Evolutionary conservation across 2,888 invertebrate genomes (phyloP).

Genomic region (Epinotia nisella): DNA sequence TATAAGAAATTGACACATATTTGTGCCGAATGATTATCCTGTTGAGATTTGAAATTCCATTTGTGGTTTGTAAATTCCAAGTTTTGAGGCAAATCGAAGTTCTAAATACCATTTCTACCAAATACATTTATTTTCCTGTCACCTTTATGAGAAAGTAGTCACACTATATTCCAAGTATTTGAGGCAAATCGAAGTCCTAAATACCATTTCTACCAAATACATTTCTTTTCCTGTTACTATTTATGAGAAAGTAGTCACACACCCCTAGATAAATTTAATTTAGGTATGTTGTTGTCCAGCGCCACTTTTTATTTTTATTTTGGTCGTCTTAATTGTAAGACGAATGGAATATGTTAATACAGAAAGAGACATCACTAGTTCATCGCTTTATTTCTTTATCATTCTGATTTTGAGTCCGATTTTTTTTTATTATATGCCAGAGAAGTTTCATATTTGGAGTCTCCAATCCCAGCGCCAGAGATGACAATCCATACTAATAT

Average conservation of each 20-base stretch:
- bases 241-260: not conserved
- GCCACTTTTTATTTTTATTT: not conserved
- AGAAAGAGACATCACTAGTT: not conserved
- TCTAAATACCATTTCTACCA: conserved; percentile 12
- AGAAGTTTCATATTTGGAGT: too few species aligned
- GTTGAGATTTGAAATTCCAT: not conserved
- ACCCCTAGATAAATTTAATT: not conserved
- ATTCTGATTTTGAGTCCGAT: not conserved
- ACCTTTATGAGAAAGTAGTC: not conserved
- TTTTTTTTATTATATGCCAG: too few species aligned
- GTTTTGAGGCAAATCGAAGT: not conserved
- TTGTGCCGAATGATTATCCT: not conserved
- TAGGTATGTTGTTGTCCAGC: not conserved
- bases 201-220: conserved; percentile 6
- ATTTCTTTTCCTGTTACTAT: not conserved
- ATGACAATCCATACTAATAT: too few species aligned
- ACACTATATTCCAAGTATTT: not conserved
- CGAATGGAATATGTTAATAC: too few species aligned
- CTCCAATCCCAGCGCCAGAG: too few species aligned
- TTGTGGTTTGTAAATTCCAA: not conserved
- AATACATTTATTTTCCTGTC: not conserved
- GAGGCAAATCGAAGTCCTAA: not conserved
- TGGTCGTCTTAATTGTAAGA: too few species aligned
- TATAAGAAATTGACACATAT: too few species aligned
- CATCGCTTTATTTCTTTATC: not conserved